These are phyloP conservation scores for Daubentonia madagascariensis DNA, from an alignment of 2,113 vertebrate species.

Conservation along the genomic window DNA sequence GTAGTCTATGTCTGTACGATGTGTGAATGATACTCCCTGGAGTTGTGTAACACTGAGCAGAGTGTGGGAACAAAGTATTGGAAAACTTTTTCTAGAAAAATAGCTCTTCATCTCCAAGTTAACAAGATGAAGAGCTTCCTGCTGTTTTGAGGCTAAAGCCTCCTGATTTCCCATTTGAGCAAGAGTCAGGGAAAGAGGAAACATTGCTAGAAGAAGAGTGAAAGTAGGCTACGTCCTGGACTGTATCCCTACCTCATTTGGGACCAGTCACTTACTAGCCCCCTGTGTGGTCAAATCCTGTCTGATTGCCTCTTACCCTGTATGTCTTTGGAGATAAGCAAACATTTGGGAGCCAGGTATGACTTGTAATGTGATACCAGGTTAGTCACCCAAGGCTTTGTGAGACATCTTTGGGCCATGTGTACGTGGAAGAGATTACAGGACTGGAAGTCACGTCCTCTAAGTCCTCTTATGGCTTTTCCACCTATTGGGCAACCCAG, in stretches of 20 bases:
- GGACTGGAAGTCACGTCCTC: neutral
- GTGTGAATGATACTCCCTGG: neutral
- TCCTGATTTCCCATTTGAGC: conserved; percentile 5
- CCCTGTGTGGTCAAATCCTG: neutral
- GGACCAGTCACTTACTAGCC: neutral
- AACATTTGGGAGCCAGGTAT: neutral
- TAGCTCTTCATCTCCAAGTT: neutral
- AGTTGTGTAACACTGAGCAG: neutral
- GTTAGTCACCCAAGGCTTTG: neutral
- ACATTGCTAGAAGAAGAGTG: neutral
- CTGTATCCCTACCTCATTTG: neutral
- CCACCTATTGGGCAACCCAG: neutral
- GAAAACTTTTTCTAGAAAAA: conserved; percentile 41
- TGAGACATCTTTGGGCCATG: neutral
- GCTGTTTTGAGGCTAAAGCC: neutral
- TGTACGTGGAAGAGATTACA: neutral
- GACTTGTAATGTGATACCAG: neutral
- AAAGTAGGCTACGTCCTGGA: neutral
- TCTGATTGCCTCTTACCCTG: neutral
- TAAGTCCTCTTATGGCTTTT: conserved; percentile 5
- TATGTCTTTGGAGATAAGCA: conserved; percentile 10
- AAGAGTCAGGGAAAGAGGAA: neutral
- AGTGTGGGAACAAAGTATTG: conserved; percentile 1
- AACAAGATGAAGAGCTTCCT: neutral
- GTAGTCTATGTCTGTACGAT: neutral